These are phyloP conservation scores for Aphelocoma californica DNA, from an alignment of 2,797 vertebrate genomes.

Conservation along the genomic window DNA sequence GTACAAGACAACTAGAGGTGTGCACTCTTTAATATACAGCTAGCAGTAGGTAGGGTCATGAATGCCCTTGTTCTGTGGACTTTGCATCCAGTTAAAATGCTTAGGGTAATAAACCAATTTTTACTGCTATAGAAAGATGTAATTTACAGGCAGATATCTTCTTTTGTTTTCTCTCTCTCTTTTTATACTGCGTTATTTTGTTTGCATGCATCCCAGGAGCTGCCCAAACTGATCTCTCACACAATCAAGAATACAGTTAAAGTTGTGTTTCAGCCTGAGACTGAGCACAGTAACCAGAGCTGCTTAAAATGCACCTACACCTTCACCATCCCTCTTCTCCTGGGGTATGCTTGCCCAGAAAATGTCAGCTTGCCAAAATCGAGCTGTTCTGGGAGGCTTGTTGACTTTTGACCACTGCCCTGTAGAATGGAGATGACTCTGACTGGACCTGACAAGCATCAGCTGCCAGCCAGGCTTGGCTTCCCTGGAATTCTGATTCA, in stretches of 20 bases:
- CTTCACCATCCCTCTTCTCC: not conserved
- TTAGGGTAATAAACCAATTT: not conserved
- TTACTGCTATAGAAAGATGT: not conserved
- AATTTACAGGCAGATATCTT: not conserved
- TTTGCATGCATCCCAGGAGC: not conserved
- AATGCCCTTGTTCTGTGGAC: not conserved
- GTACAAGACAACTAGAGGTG: not conserved
- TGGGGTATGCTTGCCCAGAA: rapidly evolving
- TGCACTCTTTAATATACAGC: not conserved
- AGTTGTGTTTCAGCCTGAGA: not conserved
- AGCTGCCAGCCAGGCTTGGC: not conserved
- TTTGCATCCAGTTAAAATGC: slow-evolving; percentile 6
- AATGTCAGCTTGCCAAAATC: not conserved
- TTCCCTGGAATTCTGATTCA: not conserved
- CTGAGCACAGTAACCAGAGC: not conserved
- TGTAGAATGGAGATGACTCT: not conserved
- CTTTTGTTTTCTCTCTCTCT: not conserved
- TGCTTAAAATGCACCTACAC: not conserved
- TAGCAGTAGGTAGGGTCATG: not conserved
- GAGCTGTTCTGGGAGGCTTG: not conserved
- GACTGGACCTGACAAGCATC: not conserved
- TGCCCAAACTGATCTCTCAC: not conserved
- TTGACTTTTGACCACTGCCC: not conserved
- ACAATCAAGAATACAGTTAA: rapidly evolving
- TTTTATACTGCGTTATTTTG: not conserved